These are phyloP conservation scores for Drosophila miranda DNA, from an alignment of 1,140 invertebrate species.

Conservation along the genomic window DNA sequence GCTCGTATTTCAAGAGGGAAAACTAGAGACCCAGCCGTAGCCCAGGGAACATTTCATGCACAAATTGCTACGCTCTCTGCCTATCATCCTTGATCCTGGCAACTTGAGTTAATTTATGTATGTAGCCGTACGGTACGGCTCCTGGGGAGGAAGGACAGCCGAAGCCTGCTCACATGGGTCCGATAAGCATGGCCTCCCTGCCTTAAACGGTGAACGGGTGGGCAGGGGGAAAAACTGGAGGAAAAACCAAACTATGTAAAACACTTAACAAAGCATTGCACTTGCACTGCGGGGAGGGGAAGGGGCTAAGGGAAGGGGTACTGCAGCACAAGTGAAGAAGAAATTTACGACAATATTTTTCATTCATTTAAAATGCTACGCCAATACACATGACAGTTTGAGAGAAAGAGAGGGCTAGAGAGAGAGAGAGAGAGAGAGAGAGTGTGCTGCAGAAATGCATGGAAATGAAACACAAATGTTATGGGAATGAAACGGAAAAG, in stretches of 20 bases:
- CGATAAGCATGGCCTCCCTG: slow-evolving; percentile 11
- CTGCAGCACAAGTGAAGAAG: slow-evolving; percentile 43
- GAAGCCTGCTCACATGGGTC: slow-evolving; percentile 23
- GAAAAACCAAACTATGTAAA: slow-evolving; percentile 51
- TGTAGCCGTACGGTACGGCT: not conserved
- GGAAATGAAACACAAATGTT: slow-evolving; percentile 14
- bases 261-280: slow-evolving; percentile 75
- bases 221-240: slow-evolving; percentile 8
- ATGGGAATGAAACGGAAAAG: slow-evolving; percentile 7
- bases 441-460: slow-evolving; percentile 5
- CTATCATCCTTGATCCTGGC: slow-evolving; percentile 21
- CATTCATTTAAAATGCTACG: slow-evolving; percentile 80
- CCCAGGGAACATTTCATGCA: slow-evolving; percentile 13
- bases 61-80: slow-evolving; percentile 11
- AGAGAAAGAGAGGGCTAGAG: slow-evolving; percentile 1
- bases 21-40: not conserved
- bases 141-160: slow-evolving; percentile 8
- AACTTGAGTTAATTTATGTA: slow-evolving; percentile 50
- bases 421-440: not conserved
- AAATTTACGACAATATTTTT: slow-evolving; percentile 78
- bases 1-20: slow-evolving; percentile 12
- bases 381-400: slow-evolving; percentile 47
- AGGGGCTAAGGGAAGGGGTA: slow-evolving; percentile 6
- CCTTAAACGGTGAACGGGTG: slow-evolving; percentile 11
- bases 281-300: slow-evolving; percentile 8